Evolutionary conservation across 2,888 invertebrate genomes (phyloP).

Genomic region (Acrobasis consociella): DNA sequence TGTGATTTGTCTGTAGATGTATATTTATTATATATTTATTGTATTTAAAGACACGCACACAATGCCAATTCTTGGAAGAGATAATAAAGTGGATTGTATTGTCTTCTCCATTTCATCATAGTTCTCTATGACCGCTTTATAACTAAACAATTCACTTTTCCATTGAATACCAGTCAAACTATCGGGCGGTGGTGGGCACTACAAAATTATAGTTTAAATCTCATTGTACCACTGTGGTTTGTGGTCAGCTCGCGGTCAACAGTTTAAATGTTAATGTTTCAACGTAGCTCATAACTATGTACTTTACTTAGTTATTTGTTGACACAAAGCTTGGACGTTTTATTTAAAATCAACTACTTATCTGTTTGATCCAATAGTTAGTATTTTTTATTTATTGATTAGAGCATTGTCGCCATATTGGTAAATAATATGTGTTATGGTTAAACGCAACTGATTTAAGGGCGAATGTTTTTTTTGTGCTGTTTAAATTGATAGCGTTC

Average conservation of each 20-base stretch:
- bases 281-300: background rate
- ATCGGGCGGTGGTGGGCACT: background rate
- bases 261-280: constrained; percentile 4
- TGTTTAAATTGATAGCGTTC: too few species aligned
- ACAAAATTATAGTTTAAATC: constrained; percentile 17
- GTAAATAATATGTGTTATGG: too few species aligned
- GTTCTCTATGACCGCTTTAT: background rate
- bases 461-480: too few species aligned
- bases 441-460: too few species aligned
- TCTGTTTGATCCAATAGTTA: background rate
- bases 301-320: constrained; percentile 6
- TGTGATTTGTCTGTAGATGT: too few species aligned
- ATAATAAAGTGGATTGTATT: too few species aligned
- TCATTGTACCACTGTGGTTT: constrained; percentile 2
- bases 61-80: too few species aligned
- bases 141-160: background rate
- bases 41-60: too few species aligned
- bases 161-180: background rate
- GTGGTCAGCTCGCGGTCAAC: constrained; percentile 2
- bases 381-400: too few species aligned
- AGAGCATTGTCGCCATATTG: too few species aligned
- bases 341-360: background rate
- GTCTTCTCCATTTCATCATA: too few species aligned
- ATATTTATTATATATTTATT: too few species aligned
- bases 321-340: background rate